Evolutionary conservation across 2,113 vertebrate species (phyloP).

Genomic region (Pelusios castaneus): DNA sequence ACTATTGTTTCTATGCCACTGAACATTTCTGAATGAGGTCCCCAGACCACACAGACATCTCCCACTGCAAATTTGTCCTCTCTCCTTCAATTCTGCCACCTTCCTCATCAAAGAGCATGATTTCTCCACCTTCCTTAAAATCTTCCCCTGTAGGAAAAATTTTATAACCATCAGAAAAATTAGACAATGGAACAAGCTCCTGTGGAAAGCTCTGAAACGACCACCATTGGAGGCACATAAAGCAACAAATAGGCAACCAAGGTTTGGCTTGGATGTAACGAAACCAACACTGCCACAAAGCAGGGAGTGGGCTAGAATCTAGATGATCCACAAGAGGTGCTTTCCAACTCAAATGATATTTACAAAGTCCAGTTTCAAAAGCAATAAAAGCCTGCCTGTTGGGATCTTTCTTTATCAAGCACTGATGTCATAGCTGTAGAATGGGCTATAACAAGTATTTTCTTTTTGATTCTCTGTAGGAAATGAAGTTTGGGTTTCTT

Average conservation of each 20-base stretch:
- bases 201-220: not conserved
- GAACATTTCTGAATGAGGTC: not conserved
- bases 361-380: not conserved
- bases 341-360: not conserved
- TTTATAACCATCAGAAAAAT: not conserved
- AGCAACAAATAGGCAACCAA: not conserved
- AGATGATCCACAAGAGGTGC: accelerated
- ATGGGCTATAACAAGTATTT: not conserved
- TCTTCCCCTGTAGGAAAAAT: not conserved
- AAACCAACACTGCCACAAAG: not conserved
- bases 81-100: not conserved
- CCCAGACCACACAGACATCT: accelerated
- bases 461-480: not conserved
- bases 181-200: not conserved
- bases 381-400: not conserved
- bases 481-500: not conserved
- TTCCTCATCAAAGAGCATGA: not conserved
- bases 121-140: not conserved
- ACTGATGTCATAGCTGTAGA: not conserved
- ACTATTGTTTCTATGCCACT: not conserved
- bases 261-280: not conserved
- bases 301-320: not conserved
- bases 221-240: not conserved
- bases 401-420: not conserved
- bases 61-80: not conserved